Percentiles rank a stretch among this genome's conserved stretches.
Evolutionary conservation across 2,797 vertebrate species (phyloP).

Genomic region (Microctenopoma steveboyesi): DNA sequence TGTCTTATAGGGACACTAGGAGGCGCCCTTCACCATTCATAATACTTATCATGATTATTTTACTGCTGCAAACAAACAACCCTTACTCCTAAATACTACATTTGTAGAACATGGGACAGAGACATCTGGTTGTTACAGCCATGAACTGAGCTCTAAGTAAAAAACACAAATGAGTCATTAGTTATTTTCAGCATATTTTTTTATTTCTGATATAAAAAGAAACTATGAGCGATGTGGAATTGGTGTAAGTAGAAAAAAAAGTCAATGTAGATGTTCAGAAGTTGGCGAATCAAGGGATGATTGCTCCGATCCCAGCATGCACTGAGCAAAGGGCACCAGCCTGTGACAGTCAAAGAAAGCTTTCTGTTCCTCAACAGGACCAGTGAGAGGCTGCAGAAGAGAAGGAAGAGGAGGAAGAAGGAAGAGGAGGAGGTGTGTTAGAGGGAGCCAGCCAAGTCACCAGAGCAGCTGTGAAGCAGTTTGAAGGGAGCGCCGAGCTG

Average conservation of each 20-base stretch:
- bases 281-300: conserved; percentile 12
- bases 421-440: neutral
- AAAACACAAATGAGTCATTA: neutral
- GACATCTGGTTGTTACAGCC: too few relatives aligned
- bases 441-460: conserved; percentile 24
- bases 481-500: conserved; percentile 11
- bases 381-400: neutral
- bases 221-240: conserved; percentile 10
- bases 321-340: conserved; percentile 29
- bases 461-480: conserved; percentile 25
- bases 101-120: too few relatives aligned
- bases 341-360: conserved; percentile 10
- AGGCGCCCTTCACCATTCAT: too few relatives aligned
- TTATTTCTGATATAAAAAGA: conserved; percentile 53
- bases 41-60: too few relatives aligned
- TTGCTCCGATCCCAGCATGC: conserved; percentile 34
- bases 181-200: conserved; percentile 3
- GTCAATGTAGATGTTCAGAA: conserved; percentile 5
- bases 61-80: too few relatives aligned
- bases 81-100: too few relatives aligned
- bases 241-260: conserved; percentile 35
- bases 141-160: too few relatives aligned
- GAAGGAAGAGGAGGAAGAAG: neutral
- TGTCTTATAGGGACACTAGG: too few relatives aligned
- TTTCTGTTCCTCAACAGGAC: conserved; percentile 19